Percentiles rank a stretch among this genome's conserved stretches.
Conservation (phyloP, 2,888 invertebrate genomes). For the Hermodice carunculata region DNA sequence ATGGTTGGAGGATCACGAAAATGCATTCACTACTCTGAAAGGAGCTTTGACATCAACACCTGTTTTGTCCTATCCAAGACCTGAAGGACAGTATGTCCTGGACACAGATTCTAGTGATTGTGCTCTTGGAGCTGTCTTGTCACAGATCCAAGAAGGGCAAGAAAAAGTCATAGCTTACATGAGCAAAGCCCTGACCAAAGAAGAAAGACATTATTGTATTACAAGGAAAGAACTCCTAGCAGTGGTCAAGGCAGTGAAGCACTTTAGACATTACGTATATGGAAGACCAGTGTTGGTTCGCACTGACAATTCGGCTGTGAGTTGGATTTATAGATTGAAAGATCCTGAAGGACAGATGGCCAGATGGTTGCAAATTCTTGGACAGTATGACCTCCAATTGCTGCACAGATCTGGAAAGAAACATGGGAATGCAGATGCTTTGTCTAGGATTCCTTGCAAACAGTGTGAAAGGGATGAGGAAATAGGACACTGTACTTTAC, state of each 20-base stretch:
- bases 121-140: constrained; percentile 17
- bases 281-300: constrained; percentile 1
- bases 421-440: constrained; percentile 1
- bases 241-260: not conserved
- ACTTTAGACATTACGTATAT: constrained; percentile 8
- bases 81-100: not conserved
- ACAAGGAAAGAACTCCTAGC: constrained; percentile 21
- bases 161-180: constrained; percentile 15
- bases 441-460: not conserved
- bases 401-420: not conserved
- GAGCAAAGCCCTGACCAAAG: not conserved
- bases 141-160: constrained; percentile 9
- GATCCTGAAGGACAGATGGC: not conserved
- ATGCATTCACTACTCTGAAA: constrained; percentile 9
- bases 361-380: constrained; percentile 2
- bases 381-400: constrained; percentile 2
- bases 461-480: constrained; percentile 4
- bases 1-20: constrained; percentile 17
- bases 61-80: constrained; percentile 18
- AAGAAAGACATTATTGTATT: constrained; percentile 20
- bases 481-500: too few relatives aligned
- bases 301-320: constrained; percentile 2
- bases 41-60: constrained; percentile 15
- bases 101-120: constrained; percentile 19
- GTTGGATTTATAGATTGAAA: not conserved